These are phyloP conservation scores for Lutjanus erythropterus DNA, from an alignment of 2,113 vertebrate species.

Conservation along the genomic window DNA sequence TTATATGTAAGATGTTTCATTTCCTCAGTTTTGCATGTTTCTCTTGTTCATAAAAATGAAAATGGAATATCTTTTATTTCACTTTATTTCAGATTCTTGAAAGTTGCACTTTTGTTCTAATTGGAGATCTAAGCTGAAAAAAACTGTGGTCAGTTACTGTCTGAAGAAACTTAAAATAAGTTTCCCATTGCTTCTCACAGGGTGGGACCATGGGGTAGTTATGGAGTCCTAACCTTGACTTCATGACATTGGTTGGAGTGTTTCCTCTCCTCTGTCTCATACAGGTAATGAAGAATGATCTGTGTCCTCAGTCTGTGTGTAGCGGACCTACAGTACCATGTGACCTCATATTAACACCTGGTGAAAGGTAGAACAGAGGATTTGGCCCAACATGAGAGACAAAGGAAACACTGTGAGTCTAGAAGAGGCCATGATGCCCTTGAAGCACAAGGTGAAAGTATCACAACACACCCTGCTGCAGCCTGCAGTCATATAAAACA, in stretches of 20 bases:
- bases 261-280: background rate
- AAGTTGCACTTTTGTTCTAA: background rate
- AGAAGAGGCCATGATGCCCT: slow-evolving; percentile 51
- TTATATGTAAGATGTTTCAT: background rate
- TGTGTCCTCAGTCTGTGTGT: background rate
- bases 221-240: slow-evolving; percentile 14
- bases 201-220: background rate
- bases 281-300: background rate
- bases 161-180: background rate
- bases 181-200: background rate
- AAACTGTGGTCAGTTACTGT: too few species aligned
- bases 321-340: background rate
- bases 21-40: background rate
- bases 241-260: background rate
- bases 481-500: slow-evolving; percentile 53
- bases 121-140: background rate
- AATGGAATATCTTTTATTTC: too few species aligned
- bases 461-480: slow-evolving; percentile 17
- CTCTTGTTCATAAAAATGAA: background rate
- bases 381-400: slow-evolving; percentile 13
- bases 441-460: slow-evolving; percentile 57
- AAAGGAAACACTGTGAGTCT: slow-evolving; percentile 38
- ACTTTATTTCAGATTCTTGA: too few species aligned
- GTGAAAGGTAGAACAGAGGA: slow-evolving; percentile 37
- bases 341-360: slow-evolving; percentile 44